Evolutionary conservation across 2,888 invertebrate species (phyloP).

Genomic region (Vesta saturnalis): DNA sequence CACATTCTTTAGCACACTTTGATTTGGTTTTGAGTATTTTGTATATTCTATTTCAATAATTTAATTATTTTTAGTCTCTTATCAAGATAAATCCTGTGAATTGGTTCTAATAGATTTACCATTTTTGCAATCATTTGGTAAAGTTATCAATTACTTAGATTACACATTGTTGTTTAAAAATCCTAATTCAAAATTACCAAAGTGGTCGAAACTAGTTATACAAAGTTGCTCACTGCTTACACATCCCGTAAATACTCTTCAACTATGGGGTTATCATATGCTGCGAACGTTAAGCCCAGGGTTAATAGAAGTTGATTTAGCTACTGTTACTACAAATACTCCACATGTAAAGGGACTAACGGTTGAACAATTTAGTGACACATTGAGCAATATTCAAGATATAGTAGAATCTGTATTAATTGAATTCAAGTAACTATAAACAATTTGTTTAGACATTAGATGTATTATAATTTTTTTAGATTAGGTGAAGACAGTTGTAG

Average conservation of each 20-base stretch:
- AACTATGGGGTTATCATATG: conserved; percentile 64
- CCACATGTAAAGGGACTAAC: conserved; percentile 60
- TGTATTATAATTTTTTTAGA: no score
- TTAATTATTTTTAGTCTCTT: conserved; percentile 48
- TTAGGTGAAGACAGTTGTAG: conserved; percentile 69
- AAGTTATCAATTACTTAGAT: conserved; percentile 48
- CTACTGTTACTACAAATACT: conserved; percentile 59
- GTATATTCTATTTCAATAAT: no score
- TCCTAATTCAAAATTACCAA: conserved; percentile 46
- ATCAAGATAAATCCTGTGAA: conserved; percentile 38
- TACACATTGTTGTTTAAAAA: conserved; percentile 37
- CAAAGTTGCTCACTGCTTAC: conserved; percentile 59
- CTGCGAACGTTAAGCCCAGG: conserved; percentile 60
- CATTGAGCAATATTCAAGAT: conserved; percentile 58
- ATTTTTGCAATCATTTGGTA: conserved; percentile 54
- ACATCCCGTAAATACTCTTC: conserved; percentile 59
- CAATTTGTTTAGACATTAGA: no score
- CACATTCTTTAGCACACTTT: no score
- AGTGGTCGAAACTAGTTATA: conserved; percentile 59
- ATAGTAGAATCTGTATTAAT: conserved; percentile 66
- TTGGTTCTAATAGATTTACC: conserved; percentile 46
- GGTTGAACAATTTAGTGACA: conserved; percentile 61
- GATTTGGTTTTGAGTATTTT: no score
- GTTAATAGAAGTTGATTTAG: conserved; percentile 62
- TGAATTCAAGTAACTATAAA: conserved; percentile 63